phyloP scores from a whole-genome alignment of 1,140 invertebrate genomes.

The Drosophila setifemur region DNA sequence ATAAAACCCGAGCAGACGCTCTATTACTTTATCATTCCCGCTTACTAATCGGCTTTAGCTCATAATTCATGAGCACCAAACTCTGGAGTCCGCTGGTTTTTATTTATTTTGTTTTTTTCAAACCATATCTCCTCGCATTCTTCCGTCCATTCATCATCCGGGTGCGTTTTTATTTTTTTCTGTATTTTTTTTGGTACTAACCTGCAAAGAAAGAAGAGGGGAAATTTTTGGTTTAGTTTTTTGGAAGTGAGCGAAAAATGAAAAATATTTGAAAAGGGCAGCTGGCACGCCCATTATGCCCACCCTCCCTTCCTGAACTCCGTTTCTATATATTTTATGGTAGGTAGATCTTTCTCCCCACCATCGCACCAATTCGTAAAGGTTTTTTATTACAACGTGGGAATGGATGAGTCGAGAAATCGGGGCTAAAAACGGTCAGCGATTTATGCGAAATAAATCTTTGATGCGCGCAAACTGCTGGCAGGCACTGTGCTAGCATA shows the following conservation, averaged over 20 bases:
- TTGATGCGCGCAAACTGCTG: conserved; percentile 62
- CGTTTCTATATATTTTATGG: conserved; percentile 3
- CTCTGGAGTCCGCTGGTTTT: background rate
- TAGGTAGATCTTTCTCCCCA: background rate
- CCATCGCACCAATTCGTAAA: background rate
- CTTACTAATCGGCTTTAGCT: conserved; percentile 64
- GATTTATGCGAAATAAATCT: conserved; percentile 67
- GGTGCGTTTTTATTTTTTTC: conserved; percentile 9
- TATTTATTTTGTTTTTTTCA: no score
- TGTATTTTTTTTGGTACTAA: conserved; percentile 54
- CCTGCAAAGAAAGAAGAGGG: conserved; percentile 55
- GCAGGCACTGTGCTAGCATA: conserved; percentile 18
- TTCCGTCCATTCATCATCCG: conserved; percentile 53
- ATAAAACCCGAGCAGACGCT: conserved; percentile 36
- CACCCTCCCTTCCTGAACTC: conserved; percentile 2
- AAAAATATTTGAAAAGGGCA: conserved; percentile 56
- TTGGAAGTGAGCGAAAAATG: conserved; percentile 12
- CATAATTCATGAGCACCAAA: conserved; percentile 53
- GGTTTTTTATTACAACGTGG: conserved; percentile 68
- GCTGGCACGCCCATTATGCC: conserved; percentile 25
- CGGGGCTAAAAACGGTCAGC: conserved; percentile 23
- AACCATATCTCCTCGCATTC: background rate
- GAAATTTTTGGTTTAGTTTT: conserved; percentile 41
- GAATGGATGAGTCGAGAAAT: conserved; percentile 43
- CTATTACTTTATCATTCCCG: conserved; percentile 21